Base-by-base conservation (phyloP, 1,140 invertebrate genomes). In the Campodea augens region DNA sequence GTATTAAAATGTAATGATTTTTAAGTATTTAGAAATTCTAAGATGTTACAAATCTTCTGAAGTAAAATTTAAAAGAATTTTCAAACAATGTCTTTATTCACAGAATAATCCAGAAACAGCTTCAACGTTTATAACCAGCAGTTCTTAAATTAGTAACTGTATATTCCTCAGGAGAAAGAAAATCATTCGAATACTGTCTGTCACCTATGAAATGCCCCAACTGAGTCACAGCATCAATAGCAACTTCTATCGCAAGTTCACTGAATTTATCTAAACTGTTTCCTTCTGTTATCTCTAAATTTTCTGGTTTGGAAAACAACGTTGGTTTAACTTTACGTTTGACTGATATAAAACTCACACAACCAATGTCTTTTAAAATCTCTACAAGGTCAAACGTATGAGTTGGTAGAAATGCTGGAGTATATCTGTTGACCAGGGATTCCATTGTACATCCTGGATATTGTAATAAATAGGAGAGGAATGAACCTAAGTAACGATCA, bases 401-500 rank as follows among this genome's bases (percentile, higher is more conserved):
- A 41, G 59, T 63, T 4, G 67, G 67, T 43, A 69, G 68, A 5
- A 71, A 48, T 5, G 61, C 65, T 45, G 53, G 53, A 4, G 66
- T 64, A 39, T 55, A 56, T 38, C 47, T 36, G 21, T 45, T 38
- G 5, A 43, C 45, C 29, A 61, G 36, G 12, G 48, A 43, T 19
- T 49, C 22, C 20, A 54, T 37, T 2, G 52, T 52, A 29, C 67
- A 59, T 3, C 75, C 75, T 0, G 76, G 74, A 50, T 68, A 62
- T 10, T 66, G 60, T 49, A 79, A 64, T 44, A 77, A 72, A 44
- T 75, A 70, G 4, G 70, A 66, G 22, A 81, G 59, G 38, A 84
- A 53, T 10, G 72, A 65, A 22, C 74, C 72, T 24, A 85, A 47
- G 70, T 80, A 74, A 25, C 73, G 70, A 54, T 78, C 74, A 15